Evolutionary conservation across 2,888 invertebrate species (phyloP), one percentile per base, ranked within the genome.

Genomic region (Cynaeus angustus): DNA sequence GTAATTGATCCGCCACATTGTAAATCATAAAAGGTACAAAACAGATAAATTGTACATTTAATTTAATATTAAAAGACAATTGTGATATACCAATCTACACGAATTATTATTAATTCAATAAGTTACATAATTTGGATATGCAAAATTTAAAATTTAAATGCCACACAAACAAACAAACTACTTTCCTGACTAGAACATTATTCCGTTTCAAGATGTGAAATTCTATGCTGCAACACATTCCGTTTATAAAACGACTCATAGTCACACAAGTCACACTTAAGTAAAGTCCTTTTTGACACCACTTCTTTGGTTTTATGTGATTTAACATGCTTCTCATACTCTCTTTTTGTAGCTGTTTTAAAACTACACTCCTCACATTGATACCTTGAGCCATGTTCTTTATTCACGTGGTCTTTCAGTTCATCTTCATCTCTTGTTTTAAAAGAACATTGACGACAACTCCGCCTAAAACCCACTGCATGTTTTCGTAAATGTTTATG

Each of bases 211-310:
- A 43, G 14, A 43, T 43, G 43, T 13, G 14, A 12, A 43, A 12
- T 48, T 10, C 48, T 3, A 10, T 48, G 48, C 7, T 21, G 14
- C 26, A 48, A 21, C 6, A 48, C 26, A 48, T 48, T 48, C 1
- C 9, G 2, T 2, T 48, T 48, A 26, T 48, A 26, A 6, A 10
- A 10, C 10, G 48, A 48, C 26, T 48, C 48, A 10, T 26, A 26
- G 8, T 26, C 48, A 48, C 48, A 48, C 26, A 48, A 1, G 9
- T 48, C 48, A 6, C 48, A 48, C 10, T 8, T 48, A 48, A 26
- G 10, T 2, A 48, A 8, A 1, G 26, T 48, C 10, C 21, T 26
- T 26, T 9, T 48, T 8, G 10, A 8, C 21, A 48, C 26, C 1
- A 9, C 26, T 33, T n/a, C 33, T 6, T 33, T 33, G 6, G 21